Base-by-base conservation (phyloP, 1,140 invertebrate genomes). In the Drosophila subobscura region DNA sequence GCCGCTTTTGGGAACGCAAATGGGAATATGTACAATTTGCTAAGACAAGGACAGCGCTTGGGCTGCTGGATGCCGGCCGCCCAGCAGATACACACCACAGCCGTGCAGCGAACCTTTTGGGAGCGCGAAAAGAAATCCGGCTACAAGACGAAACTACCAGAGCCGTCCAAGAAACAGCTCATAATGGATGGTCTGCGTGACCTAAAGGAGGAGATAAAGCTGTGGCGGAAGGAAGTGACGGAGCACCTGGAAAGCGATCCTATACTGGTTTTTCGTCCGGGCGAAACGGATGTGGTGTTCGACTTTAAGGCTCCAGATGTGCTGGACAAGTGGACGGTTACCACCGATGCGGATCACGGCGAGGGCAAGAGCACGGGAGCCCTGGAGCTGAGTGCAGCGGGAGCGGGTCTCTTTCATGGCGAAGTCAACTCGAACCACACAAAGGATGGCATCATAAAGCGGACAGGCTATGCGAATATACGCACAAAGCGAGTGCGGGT, bases 381-480 rank as follows among this genome's bases (percentile, higher is more conserved):
- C 42, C 92, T 96, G 5, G 92, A 93, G 50, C 90, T 95, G 70
- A 96, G 95, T 77, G 90, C 93, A 14, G 91, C 94, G 2, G 95
- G 96, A 0, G 95, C 95, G 72, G 97, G 93, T 0, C 74, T 96
- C 12, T 98, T 99, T 90, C 93, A 94, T 68, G 98, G 98, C 1
- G 92, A 93, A 49, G 84, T 98, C 1, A 93, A 93, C 79, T 94
- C 94, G 1, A 92, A 93, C 67, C 91, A 96, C 23, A 96, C 96
- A 1, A 95, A 96, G 91, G 96, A 98, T 93, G 97, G 97, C 12
- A 92, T 92, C 60, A 93, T 95, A 1, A 95, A 95, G 64, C 92
- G 93, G 57, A 92, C 95, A 44, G 97, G 97, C 2, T 98, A 96
- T 88, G 96, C 95, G 56, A 96, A 95, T 86, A 93, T 98, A 12